Percentiles rank a stretch among this genome's conserved stretches.
phyloP scores from a whole-genome alignment of 2,797 vertebrate genomes.

The Tadarida brasiliensis region DNA sequence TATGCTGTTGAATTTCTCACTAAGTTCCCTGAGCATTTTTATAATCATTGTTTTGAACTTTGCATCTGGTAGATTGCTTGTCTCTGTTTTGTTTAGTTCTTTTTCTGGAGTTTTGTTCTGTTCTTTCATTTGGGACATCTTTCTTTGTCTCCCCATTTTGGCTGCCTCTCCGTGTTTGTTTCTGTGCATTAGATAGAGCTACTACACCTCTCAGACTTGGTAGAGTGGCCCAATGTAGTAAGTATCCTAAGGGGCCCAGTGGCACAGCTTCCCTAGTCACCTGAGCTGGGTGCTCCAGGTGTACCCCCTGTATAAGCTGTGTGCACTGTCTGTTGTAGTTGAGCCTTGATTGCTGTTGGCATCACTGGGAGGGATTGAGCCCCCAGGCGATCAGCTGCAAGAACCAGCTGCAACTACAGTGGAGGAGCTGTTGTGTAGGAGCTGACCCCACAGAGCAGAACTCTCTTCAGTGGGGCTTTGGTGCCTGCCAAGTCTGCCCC shows the following conservation, averaged over 20 bases:
- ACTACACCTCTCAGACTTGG: background rate
- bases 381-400: background rate
- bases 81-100: background rate
- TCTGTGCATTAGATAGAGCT: background rate
- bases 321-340: background rate
- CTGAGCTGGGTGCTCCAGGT: background rate
- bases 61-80: background rate
- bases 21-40: background rate
- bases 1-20: background rate
- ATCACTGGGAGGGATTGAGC: background rate
- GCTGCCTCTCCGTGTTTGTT: background rate
- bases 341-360: background rate
- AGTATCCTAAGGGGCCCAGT: background rate
- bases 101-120: background rate
- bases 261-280: background rate
- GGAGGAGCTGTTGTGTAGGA: background rate
- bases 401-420: background rate
- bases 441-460: background rate
- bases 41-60: background rate
- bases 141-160: background rate
- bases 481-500: background rate
- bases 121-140: background rate
- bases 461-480: background rate
- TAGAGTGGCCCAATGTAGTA: background rate
- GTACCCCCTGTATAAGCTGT: background rate